phyloP scores from a whole-genome alignment of 2,888 invertebrate species.

The Cremastobaeus sp. region DNA sequence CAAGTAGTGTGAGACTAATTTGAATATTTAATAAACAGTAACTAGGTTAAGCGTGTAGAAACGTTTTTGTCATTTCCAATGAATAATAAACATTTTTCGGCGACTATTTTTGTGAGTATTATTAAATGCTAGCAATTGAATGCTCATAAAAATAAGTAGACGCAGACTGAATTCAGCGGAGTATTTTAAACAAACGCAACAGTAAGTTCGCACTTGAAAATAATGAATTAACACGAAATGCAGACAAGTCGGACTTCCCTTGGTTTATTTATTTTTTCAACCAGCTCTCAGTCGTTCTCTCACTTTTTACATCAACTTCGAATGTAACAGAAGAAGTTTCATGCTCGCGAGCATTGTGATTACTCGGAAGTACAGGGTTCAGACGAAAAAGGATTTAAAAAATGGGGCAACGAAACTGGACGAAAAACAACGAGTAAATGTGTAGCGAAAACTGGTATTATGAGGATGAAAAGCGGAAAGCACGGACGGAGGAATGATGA shows the following conservation, averaged over 20 bases:
- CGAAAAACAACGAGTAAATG: constrained; percentile 45
- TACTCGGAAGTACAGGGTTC: constrained; percentile 35
- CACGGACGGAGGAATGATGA: constrained; percentile 51
- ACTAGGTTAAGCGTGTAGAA: no score
- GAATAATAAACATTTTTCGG: no score
- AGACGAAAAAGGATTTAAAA: constrained; percentile 39
- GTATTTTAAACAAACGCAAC: constrained; percentile 36
- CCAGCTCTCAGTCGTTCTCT: constrained; percentile 2
- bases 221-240: constrained; percentile 37
- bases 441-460: constrained; percentile 49
- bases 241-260: constrained; percentile 15
- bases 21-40: no score
- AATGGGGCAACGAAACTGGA: constrained; percentile 41
- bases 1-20: no score
- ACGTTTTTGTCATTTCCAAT: no score
- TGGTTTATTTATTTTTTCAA: constrained; percentile 31
- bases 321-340: constrained; percentile 48
- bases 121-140: no score
- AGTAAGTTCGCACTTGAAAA: constrained; percentile 27
- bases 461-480: constrained; percentile 56
- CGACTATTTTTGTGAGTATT: no score
- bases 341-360: constrained; percentile 39
- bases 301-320: constrained; percentile 30
- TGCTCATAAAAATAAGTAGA: no score
- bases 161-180: no score